phyloP scores from a whole-genome alignment of 2,797 vertebrate genomes.

The Xenops minutus region DNA sequence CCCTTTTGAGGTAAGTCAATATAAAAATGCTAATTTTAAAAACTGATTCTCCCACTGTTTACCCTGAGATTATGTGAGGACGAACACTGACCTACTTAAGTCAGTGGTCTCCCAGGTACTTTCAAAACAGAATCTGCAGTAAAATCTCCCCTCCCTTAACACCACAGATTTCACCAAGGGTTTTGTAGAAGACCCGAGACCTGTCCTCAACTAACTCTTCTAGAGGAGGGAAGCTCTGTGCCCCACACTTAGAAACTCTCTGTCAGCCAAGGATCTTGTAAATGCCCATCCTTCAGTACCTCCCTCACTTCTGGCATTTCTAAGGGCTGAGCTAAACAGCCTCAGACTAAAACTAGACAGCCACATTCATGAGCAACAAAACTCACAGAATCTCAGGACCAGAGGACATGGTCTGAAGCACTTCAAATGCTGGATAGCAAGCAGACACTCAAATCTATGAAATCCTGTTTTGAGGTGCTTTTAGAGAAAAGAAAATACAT shows the following conservation, averaged over 20 bases:
- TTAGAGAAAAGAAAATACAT: not conserved
- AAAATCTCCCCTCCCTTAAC: not conserved
- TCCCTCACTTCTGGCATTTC: not conserved
- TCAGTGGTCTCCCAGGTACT: not conserved
- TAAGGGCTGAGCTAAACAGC: not conserved
- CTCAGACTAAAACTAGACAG: not conserved
- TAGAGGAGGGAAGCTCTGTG: not conserved
- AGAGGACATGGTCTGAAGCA: not conserved
- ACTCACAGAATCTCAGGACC: not conserved
- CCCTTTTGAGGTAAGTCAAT: not conserved
- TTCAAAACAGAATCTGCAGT: not conserved
- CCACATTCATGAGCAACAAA: fast-evolving
- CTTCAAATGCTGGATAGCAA: not conserved
- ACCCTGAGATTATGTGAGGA: not conserved
- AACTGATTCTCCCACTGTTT: not conserved
- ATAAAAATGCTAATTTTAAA: not conserved
- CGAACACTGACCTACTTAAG: not conserved
- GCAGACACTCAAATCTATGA: not conserved
- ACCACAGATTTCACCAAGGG: not conserved
- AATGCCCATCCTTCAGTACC: not conserved
- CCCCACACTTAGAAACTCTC: not conserved
- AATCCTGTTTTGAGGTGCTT: not conserved
- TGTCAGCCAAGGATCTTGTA: not conserved
- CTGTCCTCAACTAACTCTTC: not conserved
- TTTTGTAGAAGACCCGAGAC: not conserved